Conservation (phyloP, 2,888 invertebrate species). For the Dicranocentrus wangi region DNA sequence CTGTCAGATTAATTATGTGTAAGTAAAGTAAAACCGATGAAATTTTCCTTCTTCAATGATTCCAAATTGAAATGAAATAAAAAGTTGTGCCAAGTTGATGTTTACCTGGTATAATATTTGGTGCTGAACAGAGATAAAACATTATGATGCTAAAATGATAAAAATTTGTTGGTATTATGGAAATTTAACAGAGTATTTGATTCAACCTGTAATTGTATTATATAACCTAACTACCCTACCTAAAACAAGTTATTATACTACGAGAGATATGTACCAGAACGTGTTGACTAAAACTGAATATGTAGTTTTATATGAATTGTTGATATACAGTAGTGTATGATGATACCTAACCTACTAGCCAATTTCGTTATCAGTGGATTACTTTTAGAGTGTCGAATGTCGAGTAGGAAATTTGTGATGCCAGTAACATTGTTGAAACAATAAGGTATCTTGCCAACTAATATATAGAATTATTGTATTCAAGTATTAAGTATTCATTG, state of each 20-base stretch:
- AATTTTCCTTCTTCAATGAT: slow-evolving; percentile 4
- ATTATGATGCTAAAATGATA: background rate
- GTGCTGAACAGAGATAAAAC: slow-evolving; percentile 1
- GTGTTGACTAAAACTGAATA: slow-evolving; percentile 35
- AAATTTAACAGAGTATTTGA: slow-evolving; percentile 19
- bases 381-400: background rate
- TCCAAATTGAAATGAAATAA: slow-evolving; percentile 2
- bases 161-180: slow-evolving; percentile 10
- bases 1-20: background rate
- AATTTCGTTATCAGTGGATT: background rate
- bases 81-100: slow-evolving; percentile 27
- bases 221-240: background rate
- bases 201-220: slow-evolving; percentile 11
- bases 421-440: slow-evolving; percentile 55
- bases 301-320: slow-evolving; percentile 47
- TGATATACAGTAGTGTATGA: slow-evolving; percentile 28
- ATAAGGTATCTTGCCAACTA: slow-evolving; percentile 55
- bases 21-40: background rate
- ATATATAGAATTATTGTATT: background rate
- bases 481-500: slow-evolving; percentile 9
- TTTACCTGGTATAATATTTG: slow-evolving; percentile 16
- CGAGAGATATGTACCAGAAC: slow-evolving; percentile 32
- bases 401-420: slow-evolving; percentile 44
- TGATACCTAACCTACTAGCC: slow-evolving; percentile 1
- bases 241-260: background rate